Conservation (phyloP, 2,888 invertebrate species). For the Tuta absoluta region DNA sequence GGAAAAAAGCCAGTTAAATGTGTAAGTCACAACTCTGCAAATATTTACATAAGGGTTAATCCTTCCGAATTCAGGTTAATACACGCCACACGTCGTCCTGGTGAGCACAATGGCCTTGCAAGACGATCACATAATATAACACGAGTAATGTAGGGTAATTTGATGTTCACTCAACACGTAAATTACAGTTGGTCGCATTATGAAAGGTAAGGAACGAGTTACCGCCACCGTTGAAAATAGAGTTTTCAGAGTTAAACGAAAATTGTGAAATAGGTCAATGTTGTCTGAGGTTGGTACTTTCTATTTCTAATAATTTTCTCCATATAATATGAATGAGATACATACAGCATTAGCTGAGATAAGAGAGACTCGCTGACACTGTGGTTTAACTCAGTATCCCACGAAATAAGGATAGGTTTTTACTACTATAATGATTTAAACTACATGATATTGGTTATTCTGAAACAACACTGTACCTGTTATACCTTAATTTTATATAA, state of each 20-base stretch:
- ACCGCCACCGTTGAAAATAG: background rate
- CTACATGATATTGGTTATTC: too few species aligned
- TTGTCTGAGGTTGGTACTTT: too few species aligned
- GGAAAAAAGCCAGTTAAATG: background rate
- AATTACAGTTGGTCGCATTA: background rate
- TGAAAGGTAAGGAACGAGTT: background rate
- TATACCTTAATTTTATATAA: too few species aligned
- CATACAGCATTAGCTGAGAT: too few species aligned
- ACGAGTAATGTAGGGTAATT: constrained; percentile 6
- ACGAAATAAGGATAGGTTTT: too few species aligned
- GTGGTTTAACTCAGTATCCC: too few species aligned
- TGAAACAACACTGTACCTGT: too few species aligned
- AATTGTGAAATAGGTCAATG: background rate
- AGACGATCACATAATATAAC: background rate
- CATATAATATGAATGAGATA: too few species aligned
- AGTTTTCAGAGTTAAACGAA: background rate
- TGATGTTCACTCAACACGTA: constrained; percentile 6
- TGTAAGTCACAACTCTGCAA: background rate
- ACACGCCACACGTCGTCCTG: background rate
- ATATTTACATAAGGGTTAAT: constrained; percentile 15
- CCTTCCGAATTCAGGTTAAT: constrained; percentile 7
- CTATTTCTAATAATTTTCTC: too few species aligned
- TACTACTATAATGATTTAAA: too few species aligned
- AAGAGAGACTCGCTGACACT: too few species aligned
- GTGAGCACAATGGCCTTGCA: background rate